These are phyloP conservation scores for Dascyllus trimaculatus DNA, from an alignment of 2,113 vertebrate species.

Conservation along the genomic window DNA sequence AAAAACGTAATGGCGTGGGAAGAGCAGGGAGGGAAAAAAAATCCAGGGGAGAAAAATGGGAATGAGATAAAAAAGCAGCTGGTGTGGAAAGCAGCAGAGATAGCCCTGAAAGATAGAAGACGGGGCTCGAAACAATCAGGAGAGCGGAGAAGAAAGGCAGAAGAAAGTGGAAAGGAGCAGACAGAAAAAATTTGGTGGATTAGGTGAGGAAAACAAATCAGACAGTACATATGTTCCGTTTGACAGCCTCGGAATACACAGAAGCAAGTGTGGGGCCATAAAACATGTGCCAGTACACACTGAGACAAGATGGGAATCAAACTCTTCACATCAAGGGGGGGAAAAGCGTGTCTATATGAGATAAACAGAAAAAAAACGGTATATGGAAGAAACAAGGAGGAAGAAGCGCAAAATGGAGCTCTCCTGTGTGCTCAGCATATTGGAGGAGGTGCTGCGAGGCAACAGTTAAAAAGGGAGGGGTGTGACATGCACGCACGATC, in stretches of 20 bases:
- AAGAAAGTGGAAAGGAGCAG: not conserved
- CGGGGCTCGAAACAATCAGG: not conserved
- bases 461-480: constrained; percentile 27
- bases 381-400: constrained; percentile 22
- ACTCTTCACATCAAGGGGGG: constrained; percentile 30
- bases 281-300: not conserved
- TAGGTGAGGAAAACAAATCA: constrained; percentile 37
- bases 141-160: not conserved
- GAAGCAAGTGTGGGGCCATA: not conserved
- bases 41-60: constrained; percentile 37
- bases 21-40: constrained; percentile 1
- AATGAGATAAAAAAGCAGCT: constrained; percentile 28
- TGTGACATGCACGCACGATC: constrained; percentile 30
- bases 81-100: not conserved
- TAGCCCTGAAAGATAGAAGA: constrained; percentile 10
- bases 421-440: constrained; percentile 67
- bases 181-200: constrained; percentile 17
- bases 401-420: constrained; percentile 43
- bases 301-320: constrained; percentile 9
- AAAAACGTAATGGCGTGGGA: constrained; percentile 42
- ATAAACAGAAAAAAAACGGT: constrained; percentile 14
- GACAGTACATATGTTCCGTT: not conserved
- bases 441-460: constrained; percentile 57
- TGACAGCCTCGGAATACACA: not conserved
- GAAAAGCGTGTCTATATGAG: constrained; percentile 1